Percentiles rank a stretch among this genome's conserved stretches.
These are phyloP conservation scores for Drusus annulatus DNA, from an alignment of 1,140 invertebrate species.

Conservation along the genomic window DNA sequence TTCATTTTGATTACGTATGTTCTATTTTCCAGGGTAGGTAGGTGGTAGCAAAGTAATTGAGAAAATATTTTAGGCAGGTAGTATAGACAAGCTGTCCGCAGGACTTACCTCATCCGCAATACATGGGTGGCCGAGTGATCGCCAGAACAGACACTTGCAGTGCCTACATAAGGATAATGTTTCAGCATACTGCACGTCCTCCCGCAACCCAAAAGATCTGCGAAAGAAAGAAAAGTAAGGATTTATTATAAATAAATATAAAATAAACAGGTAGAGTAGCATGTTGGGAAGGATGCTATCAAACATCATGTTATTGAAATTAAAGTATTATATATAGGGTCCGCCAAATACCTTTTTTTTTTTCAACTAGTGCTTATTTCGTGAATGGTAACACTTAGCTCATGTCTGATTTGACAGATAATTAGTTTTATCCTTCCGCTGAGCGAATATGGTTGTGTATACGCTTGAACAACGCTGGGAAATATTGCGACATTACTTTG, in stretches of 20 bases:
- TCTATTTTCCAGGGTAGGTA: background rate
- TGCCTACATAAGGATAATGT: slow-evolving; percentile 94
- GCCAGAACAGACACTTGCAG: slow-evolving; percentile 97
- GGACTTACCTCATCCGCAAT: slow-evolving; percentile 80
- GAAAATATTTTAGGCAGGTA: background rate
- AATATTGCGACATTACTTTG: no score
- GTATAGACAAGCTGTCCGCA: background rate
- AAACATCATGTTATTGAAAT: no score
- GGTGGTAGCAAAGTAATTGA: no score
- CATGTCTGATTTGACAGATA: no score
- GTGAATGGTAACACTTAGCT: no score
- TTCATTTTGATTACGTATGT: background rate
- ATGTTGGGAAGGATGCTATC: no score
- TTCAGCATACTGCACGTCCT: slow-evolving; percentile 92
- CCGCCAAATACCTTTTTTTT: no score
- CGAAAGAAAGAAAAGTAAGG: background rate
- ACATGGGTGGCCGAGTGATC: slow-evolving; percentile 91
- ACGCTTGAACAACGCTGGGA: no score
- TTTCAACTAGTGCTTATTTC: no score
- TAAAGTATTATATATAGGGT: background rate
- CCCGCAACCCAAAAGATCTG: slow-evolving; percentile 90
- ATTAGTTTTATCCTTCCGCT: no score
- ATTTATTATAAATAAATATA: background rate
- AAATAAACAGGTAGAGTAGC: background rate
- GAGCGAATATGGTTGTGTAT: no score